Evolutionary conservation across 1,140 invertebrate genomes (phyloP).

Genomic region (Leptonema lineaticorne): DNA sequence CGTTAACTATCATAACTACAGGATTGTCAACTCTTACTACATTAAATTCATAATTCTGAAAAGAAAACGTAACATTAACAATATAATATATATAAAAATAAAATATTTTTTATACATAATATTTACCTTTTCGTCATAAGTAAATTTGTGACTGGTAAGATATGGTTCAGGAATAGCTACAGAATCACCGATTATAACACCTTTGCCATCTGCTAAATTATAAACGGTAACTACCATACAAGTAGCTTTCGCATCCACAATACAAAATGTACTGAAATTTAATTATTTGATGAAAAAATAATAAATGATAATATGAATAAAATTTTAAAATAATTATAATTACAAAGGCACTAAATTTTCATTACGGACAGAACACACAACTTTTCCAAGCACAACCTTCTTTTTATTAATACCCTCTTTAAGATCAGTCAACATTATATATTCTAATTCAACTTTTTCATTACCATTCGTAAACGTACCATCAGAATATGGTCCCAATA

Average conservation of each 20-base stretch:
- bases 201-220: conserved; percentile 78
- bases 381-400: conserved; percentile 74
- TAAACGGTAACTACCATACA: conserved; percentile 79
- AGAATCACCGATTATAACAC: conserved; percentile 81
- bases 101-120: conserved; percentile 7
- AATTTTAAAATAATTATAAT: conserved; percentile 40
- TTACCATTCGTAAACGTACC: conserved; percentile 58
- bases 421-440: conserved; percentile 45
- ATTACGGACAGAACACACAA: conserved; percentile 76
- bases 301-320: conserved; percentile 15
- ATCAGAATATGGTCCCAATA: conserved; percentile 63
- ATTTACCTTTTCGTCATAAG: conserved; percentile 59
- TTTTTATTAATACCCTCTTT: conserved; percentile 52
- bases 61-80: conserved; percentile 40
- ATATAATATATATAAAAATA: background rate
- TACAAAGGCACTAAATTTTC: conserved; percentile 75
- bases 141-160: conserved; percentile 64
- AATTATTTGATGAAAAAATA: conserved; percentile 13
- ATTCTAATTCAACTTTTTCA: conserved; percentile 58
- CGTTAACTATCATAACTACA: conserved; percentile 72
- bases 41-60: conserved; percentile 70
- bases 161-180: conserved; percentile 79
- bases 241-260: conserved; percentile 70
- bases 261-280: conserved; percentile 72
- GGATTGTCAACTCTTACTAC: conserved; percentile 77